These are phyloP conservation scores for Pedetes capensis DNA, from an alignment of 2,113 vertebrate genomes.

Conservation along the genomic window DNA sequence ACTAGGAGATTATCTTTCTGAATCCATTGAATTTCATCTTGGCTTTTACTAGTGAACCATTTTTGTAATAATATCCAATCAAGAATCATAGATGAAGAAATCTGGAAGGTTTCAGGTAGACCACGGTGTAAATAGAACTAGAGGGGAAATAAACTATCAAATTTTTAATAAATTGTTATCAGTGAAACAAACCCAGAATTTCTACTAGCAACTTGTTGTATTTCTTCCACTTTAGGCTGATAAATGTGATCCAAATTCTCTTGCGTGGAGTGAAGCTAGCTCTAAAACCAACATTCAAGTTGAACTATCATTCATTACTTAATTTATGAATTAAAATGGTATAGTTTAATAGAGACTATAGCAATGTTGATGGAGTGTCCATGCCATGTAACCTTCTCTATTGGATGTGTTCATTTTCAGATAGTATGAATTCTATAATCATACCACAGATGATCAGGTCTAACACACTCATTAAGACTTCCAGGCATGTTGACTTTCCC, in stretches of 20 bases:
- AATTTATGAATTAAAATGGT: neutral
- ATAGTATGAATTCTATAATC: neutral
- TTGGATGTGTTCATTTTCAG: neutral
- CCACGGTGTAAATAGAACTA: neutral
- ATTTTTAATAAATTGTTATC: constrained; percentile 2
- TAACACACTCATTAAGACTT: neutral
- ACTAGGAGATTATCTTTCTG: neutral
- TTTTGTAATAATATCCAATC: neutral
- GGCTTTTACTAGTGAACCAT: neutral
- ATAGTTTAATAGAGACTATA: neutral
- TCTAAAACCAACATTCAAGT: neutral
- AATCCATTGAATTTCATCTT: neutral
- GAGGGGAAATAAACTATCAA: neutral
- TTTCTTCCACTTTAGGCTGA: neutral
- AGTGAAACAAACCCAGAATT: neutral
- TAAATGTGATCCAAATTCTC: neutral
- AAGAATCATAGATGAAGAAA: neutral
- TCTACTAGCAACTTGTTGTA: neutral
- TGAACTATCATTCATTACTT: neutral
- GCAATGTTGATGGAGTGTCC: neutral
- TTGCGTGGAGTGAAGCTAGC: neutral
- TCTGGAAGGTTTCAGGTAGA: neutral
- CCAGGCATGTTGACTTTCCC: neutral
- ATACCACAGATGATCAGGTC: neutral
- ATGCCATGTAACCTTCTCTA: neutral